Evolutionary conservation across 2,888 invertebrate genomes (phyloP).

Genomic region (Agrochola lota): DNA sequence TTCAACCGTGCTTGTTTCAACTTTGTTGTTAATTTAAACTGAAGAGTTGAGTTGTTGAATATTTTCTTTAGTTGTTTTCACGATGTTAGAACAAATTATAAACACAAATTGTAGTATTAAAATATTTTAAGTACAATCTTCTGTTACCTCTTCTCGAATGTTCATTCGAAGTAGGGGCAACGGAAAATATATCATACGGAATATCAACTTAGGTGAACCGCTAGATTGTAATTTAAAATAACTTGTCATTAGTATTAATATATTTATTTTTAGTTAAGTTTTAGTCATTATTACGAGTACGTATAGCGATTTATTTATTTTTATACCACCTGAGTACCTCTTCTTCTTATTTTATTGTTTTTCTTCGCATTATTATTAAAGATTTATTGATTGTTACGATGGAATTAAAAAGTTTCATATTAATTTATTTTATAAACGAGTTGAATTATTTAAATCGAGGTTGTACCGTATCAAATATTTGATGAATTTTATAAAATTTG

Average conservation of each 20-base stretch:
- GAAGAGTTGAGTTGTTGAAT: slow-evolving; percentile 54
- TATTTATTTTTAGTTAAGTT: slow-evolving; percentile 89
- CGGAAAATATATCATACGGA: slow-evolving; percentile 86
- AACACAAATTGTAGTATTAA: slow-evolving; percentile 84
- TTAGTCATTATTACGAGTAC: slow-evolving; percentile 83
- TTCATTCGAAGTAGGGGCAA: slow-evolving; percentile 85
- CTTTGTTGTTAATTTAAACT: slow-evolving; percentile 46
- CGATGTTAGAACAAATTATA: slow-evolving; percentile 64
- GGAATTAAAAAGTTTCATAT: slow-evolving; percentile 64
- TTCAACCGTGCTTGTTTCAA: slow-evolving; percentile 48
- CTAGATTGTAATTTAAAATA: slow-evolving; percentile 88
- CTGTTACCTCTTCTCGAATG: slow-evolving; percentile 89
- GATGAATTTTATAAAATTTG: slow-evolving; percentile 58
- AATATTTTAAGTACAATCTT: slow-evolving; percentile 87
- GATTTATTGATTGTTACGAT: slow-evolving; percentile 74
- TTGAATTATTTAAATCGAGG: slow-evolving; percentile 54
- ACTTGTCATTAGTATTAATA: slow-evolving; percentile 90
- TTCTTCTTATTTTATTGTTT: slow-evolving; percentile 82
- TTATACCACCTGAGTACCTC: slow-evolving; percentile 90
- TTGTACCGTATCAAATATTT: slow-evolving; percentile 58
- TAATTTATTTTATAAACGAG: slow-evolving; percentile 53
- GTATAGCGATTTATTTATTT: slow-evolving; percentile 83
- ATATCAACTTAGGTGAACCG: slow-evolving; percentile 87
- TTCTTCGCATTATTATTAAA: slow-evolving; percentile 72
- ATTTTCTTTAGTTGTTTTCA: slow-evolving; percentile 58